phyloP scores from a whole-genome alignment of 2,888 invertebrate species.

The Baccha elongata region DNA sequence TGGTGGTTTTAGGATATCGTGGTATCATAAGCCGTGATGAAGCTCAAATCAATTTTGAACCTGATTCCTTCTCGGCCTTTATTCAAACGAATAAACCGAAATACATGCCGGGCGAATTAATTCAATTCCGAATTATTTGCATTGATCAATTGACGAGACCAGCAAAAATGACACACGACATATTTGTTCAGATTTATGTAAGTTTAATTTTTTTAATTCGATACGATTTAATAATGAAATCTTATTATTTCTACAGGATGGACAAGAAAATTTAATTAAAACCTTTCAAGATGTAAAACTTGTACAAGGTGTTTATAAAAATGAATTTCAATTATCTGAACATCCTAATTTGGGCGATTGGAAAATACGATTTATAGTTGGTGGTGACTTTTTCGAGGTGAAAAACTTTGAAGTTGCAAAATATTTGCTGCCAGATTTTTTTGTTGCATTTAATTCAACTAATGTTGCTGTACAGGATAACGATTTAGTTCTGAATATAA shows the following conservation, averaged over 20 bases:
- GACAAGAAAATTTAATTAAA: slow-evolving; percentile 90
- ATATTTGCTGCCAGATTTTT: slow-evolving; percentile 96
- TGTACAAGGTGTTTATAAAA: slow-evolving; percentile 85
- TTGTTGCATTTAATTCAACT: slow-evolving; percentile 91
- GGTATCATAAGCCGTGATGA: slow-evolving; percentile 21
- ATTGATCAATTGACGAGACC: slow-evolving; percentile 89
- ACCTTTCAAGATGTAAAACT: slow-evolving; percentile 87
- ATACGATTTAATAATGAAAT: background rate
- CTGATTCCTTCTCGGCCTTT: slow-evolving; percentile 87
- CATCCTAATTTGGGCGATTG: slow-evolving; percentile 92
- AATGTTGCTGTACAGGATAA: slow-evolving; percentile 92
- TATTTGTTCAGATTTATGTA: slow-evolving; percentile 85
- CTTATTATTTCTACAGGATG: slow-evolving; percentile 84
- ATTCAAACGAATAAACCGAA: slow-evolving; percentile 96
- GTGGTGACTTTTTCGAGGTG: slow-evolving; percentile 75
- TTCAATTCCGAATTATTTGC: slow-evolving; percentile 86
- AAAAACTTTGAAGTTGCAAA: slow-evolving; percentile 88
- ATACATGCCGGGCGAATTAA: slow-evolving; percentile 92
- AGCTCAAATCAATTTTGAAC: background rate
- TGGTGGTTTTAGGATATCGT: background rate
- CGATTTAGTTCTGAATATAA: slow-evolving; percentile 89
- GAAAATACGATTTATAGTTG: slow-evolving; percentile 83
- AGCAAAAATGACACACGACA: slow-evolving; percentile 82
- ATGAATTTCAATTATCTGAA: slow-evolving; percentile 89
- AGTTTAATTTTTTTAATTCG: slow-evolving; percentile 74